Conservation (phyloP, 2,797 vertebrate genomes). For the Pitangus sulphuratus region DNA sequence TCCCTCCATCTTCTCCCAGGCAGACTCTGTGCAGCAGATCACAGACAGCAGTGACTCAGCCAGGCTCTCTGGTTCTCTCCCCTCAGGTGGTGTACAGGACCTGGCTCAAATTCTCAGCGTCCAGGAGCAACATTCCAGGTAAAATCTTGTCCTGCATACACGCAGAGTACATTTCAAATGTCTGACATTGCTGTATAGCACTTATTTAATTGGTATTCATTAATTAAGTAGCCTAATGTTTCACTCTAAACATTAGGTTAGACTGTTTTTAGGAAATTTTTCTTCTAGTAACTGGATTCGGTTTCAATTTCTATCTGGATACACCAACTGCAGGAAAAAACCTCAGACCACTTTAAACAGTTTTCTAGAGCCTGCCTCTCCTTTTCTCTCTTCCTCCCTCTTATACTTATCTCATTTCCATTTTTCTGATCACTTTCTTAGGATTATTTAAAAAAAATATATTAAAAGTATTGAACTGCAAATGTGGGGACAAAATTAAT, state of each 20-base stretch:
- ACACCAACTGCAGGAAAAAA: not conserved
- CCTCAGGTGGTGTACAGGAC: not conserved
- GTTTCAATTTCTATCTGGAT: not conserved
- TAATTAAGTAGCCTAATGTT: not conserved
- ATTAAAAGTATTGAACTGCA: not conserved
- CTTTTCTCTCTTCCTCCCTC: not conserved
- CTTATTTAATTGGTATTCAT: not conserved
- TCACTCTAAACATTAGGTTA: not conserved
- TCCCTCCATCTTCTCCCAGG: not conserved
- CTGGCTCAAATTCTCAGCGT: not conserved
- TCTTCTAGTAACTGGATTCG: not conserved
- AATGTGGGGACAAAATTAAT: not conserved
- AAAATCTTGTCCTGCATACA: not conserved
- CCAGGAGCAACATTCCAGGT: not conserved
- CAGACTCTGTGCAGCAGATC: not conserved
- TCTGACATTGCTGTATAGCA: not conserved
- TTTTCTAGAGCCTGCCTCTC: not conserved
- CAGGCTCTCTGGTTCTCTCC: not conserved
- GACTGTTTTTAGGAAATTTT: not conserved
- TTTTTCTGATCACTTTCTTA: not conserved
- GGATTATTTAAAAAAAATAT: accelerated
- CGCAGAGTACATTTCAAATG: not conserved
- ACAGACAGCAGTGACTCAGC: not conserved
- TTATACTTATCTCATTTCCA: not conserved
- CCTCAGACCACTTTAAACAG: not conserved